These are phyloP conservation scores for Dicyrtomina minuta DNA, from an alignment of 2,888 invertebrate species.

Conservation along the genomic window DNA sequence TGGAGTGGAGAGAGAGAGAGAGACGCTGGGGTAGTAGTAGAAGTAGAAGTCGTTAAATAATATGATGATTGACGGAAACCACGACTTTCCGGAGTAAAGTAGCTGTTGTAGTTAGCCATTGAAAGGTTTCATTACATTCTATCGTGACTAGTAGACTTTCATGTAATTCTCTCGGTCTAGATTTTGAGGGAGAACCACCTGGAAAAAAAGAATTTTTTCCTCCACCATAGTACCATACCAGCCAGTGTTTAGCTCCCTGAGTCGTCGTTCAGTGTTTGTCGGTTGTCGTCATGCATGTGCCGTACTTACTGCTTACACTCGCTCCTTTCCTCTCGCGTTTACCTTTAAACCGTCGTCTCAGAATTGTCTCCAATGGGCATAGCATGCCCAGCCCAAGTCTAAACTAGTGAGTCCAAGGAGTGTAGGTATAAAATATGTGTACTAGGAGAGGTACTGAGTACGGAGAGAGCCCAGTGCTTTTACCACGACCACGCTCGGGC, in stretches of 20 bases:
- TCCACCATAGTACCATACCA: too few relatives aligned
- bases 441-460: too few relatives aligned
- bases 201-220: background rate
- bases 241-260: too few relatives aligned
- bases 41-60: background rate
- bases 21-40: too few relatives aligned
- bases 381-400: background rate
- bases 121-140: constrained; percentile 3
- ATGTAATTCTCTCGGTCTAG: background rate
- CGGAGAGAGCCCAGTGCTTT: too few relatives aligned
- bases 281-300: too few relatives aligned
- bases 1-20: background rate
- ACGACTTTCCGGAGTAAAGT: background rate
- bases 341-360: too few relatives aligned
- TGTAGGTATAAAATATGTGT: too few relatives aligned
- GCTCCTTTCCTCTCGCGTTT: too few relatives aligned
- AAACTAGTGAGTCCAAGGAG: too few relatives aligned
- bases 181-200: constrained; percentile 14
- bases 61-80: constrained; percentile 12
- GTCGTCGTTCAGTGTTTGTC: too few relatives aligned
- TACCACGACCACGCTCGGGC: too few relatives aligned
- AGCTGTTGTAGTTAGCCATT: constrained; percentile 3
- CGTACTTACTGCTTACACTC: background rate
- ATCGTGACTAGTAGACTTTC: constrained; percentile 6
- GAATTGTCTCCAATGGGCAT: constrained; percentile 4